Percentiles rank a stretch among this genome's conserved stretches.
These are phyloP conservation scores for Dromaius novaehollandiae DNA, from an alignment of 2,113 vertebrate species.

Conservation along the genomic window DNA sequence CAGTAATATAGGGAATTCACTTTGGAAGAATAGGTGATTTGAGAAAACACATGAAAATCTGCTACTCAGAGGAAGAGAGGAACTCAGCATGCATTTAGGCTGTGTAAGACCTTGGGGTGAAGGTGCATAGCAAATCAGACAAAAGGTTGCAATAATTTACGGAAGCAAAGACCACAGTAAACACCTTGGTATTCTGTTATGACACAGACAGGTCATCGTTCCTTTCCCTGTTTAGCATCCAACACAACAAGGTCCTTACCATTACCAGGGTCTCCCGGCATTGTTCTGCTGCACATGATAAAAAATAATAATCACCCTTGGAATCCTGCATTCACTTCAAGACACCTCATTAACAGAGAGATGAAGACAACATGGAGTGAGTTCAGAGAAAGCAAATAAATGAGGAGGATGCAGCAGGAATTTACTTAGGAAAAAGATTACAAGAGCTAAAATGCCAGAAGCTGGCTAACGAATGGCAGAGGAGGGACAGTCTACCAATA, in stretches of 20 bases:
- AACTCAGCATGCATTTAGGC: neutral
- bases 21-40: slow-evolving; percentile 2
- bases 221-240: slow-evolving; percentile 2
- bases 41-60: neutral
- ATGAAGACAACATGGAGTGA: neutral
- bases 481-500: neutral
- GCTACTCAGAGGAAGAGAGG: neutral
- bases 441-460: neutral
- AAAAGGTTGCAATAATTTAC: slow-evolving; percentile 25
- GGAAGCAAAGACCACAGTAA: slow-evolving; percentile 12
- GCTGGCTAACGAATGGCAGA: neutral
- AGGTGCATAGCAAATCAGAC: slow-evolving; percentile 17
- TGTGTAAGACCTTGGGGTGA: neutral
- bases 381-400: slow-evolving; percentile 20
- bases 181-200: neutral
- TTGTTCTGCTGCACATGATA: neutral
- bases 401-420: neutral
- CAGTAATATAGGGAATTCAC: neutral
- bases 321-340: slow-evolving; percentile 39
- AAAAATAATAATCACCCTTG: slow-evolving; percentile 1
- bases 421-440: neutral
- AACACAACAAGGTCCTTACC: neutral
- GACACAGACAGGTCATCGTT: neutral
- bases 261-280: neutral
- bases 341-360: slow-evolving; percentile 27